Evolutionary conservation across 2,888 invertebrate species (phyloP).

Genomic region (Trissolcus japonicus): DNA sequence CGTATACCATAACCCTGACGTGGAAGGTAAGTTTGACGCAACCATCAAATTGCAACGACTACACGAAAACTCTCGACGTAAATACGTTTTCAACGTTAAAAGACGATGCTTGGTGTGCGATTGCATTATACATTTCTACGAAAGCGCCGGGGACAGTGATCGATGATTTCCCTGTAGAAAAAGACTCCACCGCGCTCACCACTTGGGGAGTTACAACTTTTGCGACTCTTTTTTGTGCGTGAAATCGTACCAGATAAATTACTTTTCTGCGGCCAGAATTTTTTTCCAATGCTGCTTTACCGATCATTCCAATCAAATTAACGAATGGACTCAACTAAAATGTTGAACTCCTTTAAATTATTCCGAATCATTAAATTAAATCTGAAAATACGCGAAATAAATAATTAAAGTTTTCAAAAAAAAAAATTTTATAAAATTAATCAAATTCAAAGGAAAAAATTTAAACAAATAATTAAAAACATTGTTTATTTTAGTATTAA

Average conservation of each 20-base stretch:
- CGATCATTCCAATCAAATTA: too few species aligned
- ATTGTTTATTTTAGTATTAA: too few species aligned
- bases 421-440: too few species aligned
- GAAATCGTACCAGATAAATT: slow-evolving; percentile 27
- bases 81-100: slow-evolving; percentile 23
- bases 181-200: slow-evolving; percentile 9
- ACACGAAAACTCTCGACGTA: slow-evolving; percentile 5
- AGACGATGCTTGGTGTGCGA: slow-evolving; percentile 23
- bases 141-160: slow-evolving; percentile 29
- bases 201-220: slow-evolving; percentile 28
- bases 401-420: too few species aligned
- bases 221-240: slow-evolving; percentile 9
- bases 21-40: neutral
- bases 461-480: too few species aligned
- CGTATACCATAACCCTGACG: neutral
- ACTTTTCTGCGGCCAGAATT: slow-evolving; percentile 6
- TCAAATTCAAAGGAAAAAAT: too few species aligned
- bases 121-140: slow-evolving; percentile 34
- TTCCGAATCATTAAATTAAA: too few species aligned
- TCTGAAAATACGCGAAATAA: too few species aligned
- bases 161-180: slow-evolving; percentile 32
- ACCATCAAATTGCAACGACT: slow-evolving; percentile 26
- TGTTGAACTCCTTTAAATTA: neutral
- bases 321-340: neutral
- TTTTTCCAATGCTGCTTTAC: too few species aligned